These are phyloP conservation scores for Hydrochoerus hydrochaeris DNA, from an alignment of 2,113 vertebrate genomes.

Conservation along the genomic window DNA sequence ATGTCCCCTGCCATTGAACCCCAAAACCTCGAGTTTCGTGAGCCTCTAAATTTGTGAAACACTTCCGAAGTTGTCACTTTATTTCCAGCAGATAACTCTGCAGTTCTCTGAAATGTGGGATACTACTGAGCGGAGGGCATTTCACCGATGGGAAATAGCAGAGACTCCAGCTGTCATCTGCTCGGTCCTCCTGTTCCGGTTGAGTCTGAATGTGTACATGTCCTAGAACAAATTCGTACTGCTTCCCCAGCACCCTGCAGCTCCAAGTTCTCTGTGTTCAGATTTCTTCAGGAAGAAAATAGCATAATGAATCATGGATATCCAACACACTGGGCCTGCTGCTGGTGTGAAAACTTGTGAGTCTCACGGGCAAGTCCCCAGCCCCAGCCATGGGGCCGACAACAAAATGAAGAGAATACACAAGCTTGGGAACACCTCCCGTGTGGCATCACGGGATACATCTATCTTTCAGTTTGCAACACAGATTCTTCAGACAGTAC, in stretches of 20 bases:
- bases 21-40: neutral
- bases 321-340: neutral
- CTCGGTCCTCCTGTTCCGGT: neutral
- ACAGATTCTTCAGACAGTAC: accelerated
- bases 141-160: neutral
- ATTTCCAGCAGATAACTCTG: neutral
- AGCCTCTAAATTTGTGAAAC: neutral
- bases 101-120: neutral
- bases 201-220: conserved; percentile 1
- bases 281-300: conserved; percentile 37
- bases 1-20: neutral
- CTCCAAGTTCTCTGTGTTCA: conserved; percentile 49
- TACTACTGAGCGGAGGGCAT: neutral
- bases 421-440: accelerated
- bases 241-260: neutral
- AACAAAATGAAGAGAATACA: neutral
- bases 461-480: neutral
- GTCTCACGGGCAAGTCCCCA: neutral
- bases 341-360: neutral
- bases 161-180: neutral
- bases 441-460: accelerated
- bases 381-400: neutral
- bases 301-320: neutral
- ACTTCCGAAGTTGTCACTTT: neutral
- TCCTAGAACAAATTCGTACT: conserved; percentile 56